A percentile compares a stretch with the other conserved stretches of the same genome.
These are phyloP conservation scores for Drosophila hydei DNA, from an alignment of 1,140 invertebrate genomes.

Conservation along the genomic window DNA sequence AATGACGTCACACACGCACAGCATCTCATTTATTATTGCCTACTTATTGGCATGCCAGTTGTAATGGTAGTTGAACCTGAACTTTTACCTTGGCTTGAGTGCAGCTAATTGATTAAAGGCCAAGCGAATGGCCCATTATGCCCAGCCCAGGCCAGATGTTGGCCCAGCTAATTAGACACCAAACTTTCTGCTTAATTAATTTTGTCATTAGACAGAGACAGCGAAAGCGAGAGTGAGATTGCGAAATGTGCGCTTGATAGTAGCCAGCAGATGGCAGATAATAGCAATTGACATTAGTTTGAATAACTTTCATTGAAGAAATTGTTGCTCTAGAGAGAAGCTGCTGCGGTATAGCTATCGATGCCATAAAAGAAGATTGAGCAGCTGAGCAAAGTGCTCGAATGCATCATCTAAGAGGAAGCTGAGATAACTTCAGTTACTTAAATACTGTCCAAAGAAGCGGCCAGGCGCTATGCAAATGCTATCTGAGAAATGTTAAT, in stretches of 20 bases:
- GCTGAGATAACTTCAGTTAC: too few species aligned
- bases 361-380: too few species aligned
- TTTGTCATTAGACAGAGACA: conserved; percentile 67
- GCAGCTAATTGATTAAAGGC: conserved; percentile 71
- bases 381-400: too few species aligned
- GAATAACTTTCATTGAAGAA: neutral
- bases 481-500: too few species aligned
- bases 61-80: neutral
- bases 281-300: conserved; percentile 11
- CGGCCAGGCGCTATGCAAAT: too few species aligned
- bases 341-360: neutral
- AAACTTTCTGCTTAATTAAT: conserved; percentile 80
- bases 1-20: conserved; percentile 59
- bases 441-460: too few species aligned
- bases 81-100: conserved; percentile 1
- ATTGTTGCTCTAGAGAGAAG: neutral
- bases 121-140: conserved; percentile 10
- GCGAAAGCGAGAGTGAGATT: conserved; percentile 32
- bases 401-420: too few species aligned
- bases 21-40: conserved; percentile 24
- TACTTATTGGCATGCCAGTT: conserved; percentile 40
- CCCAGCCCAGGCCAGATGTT: conserved; percentile 16
- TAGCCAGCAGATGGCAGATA: conserved; percentile 5
- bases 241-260: neutral
- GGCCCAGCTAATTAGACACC: conserved; percentile 66